Evolutionary conservation across 1,140 invertebrate genomes (phyloP).

Genomic region (Zaprionus lachaisei): DNA sequence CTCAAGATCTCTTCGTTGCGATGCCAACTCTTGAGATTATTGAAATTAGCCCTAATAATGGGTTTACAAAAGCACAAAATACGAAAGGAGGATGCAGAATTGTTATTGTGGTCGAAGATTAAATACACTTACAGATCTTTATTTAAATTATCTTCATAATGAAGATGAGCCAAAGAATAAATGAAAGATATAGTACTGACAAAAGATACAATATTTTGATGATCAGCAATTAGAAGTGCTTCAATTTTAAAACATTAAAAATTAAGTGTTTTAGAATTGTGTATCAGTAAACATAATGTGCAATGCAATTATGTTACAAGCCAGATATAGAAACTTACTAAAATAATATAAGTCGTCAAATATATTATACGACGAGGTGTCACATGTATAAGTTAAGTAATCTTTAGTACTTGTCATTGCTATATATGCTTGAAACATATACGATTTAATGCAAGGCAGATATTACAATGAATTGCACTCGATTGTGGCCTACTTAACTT

Average conservation of each 20-base stretch:
- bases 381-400: no score
- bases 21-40: conserved; percentile 23
- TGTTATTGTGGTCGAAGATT: background rate
- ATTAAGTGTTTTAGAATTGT: no score
- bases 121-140: background rate
- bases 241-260: no score
- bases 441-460: no score
- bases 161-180: background rate
- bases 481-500: background rate
- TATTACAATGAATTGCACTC: no score
- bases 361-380: no score
- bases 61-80: conserved; percentile 15
- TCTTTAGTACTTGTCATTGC: no score
- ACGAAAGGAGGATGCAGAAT: background rate
- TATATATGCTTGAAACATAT: background rate
- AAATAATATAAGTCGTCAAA: no score
- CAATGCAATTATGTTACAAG: no score
- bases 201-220: background rate
- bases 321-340: no score
- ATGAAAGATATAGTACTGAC: background rate
- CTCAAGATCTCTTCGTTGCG: conserved; percentile 33
- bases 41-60: conserved; percentile 41
- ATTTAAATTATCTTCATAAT: background rate
- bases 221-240: no score
- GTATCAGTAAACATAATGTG: no score